Evolutionary conservation across 2,888 invertebrate genomes (phyloP).

Genomic region (Tipula lateralis): DNA sequence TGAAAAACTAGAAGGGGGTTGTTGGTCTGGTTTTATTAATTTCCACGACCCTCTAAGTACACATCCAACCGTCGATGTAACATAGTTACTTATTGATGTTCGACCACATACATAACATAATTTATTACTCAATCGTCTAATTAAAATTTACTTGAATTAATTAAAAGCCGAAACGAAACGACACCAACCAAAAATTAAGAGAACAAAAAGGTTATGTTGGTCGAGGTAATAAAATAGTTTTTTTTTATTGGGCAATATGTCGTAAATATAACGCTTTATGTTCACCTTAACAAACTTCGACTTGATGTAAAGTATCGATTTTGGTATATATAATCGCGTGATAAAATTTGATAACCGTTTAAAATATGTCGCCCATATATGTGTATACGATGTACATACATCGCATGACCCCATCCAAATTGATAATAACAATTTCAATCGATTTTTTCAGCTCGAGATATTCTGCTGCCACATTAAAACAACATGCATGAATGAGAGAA

Average conservation of each 20-base stretch:
- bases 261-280: neutral
- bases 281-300: neutral
- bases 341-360: neutral
- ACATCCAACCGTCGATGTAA: neutral
- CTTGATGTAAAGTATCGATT: neutral
- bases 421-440: neutral
- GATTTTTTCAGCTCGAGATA: neutral
- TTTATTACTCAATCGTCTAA: neutral
- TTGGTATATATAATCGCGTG: neutral
- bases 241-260: neutral
- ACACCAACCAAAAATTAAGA: neutral
- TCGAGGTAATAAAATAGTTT: neutral
- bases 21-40: neutral
- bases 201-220: neutral
- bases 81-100: neutral
- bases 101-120: neutral
- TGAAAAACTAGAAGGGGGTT: neutral
- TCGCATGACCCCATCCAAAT: too few species aligned
- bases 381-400: neutral
- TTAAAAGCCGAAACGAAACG: neutral
- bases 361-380: neutral
- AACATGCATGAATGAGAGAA: neutral
- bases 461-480: too few species aligned
- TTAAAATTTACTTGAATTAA: neutral
- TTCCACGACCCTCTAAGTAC: neutral